These are phyloP conservation scores for Orthonychiurus folsomi DNA, from an alignment of 2,888 invertebrate genomes.

Conservation along the genomic window DNA sequence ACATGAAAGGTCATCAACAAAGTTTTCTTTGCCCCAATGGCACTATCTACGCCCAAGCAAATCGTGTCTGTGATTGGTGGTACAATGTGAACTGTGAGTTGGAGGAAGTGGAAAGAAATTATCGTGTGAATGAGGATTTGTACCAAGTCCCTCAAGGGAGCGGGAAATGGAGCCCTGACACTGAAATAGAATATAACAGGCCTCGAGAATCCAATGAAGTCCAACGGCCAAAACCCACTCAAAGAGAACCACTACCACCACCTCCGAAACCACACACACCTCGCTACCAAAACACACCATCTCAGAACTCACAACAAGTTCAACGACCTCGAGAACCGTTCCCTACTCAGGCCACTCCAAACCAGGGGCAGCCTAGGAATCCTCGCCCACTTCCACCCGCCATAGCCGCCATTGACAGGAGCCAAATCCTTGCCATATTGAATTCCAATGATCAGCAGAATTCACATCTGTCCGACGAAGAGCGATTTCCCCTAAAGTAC, in stretches of 20 bases:
- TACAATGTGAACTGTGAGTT: slow-evolving; percentile 35
- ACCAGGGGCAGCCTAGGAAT: not conserved
- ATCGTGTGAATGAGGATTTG: slow-evolving; percentile 35
- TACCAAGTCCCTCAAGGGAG: slow-evolving; percentile 19
- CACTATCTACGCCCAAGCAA: slow-evolving; percentile 37
- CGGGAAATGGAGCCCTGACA: not conserved
- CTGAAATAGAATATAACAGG: not conserved
- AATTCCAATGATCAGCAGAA: not conserved
- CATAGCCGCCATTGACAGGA: not conserved
- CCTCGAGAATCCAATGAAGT: not conserved
- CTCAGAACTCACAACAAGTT: not conserved
- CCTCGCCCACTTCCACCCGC: not conserved
- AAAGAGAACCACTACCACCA: slow-evolving; percentile 7
- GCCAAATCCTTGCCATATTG: not conserved
- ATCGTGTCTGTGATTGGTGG: slow-evolving; percentile 39
- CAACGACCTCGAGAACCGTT: slow-evolving; percentile 14
- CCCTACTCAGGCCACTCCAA: slow-evolving; percentile 11
- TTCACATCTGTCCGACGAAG: not conserved
- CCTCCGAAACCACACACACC: not conserved
- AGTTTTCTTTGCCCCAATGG: slow-evolving; percentile 40
- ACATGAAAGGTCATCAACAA: slow-evolving; percentile 32
- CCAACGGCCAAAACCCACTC: not conserved
- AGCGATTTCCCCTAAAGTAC: not conserved
- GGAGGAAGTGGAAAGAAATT: slow-evolving; percentile 28
- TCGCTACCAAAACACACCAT: slow-evolving; percentile 1